These are phyloP conservation scores for Coracias cyanogaster DNA, from an alignment of 2,797 vertebrate species.

Conservation along the genomic window DNA sequence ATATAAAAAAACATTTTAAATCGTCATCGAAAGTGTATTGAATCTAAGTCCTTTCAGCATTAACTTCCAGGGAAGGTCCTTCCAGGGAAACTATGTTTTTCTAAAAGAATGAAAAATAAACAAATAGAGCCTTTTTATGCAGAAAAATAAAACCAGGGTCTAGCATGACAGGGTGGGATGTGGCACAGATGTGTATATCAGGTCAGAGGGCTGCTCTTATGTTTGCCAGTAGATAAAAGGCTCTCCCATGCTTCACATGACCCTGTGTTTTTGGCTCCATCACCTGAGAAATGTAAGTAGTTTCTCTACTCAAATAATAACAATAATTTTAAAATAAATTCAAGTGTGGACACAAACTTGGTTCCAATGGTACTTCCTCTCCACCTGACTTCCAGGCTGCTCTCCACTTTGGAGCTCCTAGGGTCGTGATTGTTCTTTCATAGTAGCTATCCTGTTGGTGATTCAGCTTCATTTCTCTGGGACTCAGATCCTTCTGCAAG, in stretches of 20 bases:
- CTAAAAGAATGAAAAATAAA: neutral
- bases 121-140: neutral
- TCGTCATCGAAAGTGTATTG: neutral
- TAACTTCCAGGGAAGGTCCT: neutral
- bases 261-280: neutral
- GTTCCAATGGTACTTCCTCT: neutral
- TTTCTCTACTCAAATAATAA: neutral
- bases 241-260: neutral
- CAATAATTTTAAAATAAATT: neutral
- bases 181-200: neutral
- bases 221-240: neutral
- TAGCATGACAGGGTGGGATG: neutral
- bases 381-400: neutral
- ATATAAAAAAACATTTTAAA: neutral
- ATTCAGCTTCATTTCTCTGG: neutral
- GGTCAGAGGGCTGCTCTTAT: rapidly evolving
- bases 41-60: neutral
- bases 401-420: neutral
- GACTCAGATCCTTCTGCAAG: neutral
- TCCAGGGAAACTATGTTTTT: neutral
- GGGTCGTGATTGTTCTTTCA: neutral
- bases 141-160: neutral
- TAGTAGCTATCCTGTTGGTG: neutral
- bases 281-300: neutral
- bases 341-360: neutral